Percentiles rank a stretch among this genome's conserved stretches.
phyloP scores from a whole-genome alignment of 1,140 invertebrate genomes.

The Aphelinus certus region DNA sequence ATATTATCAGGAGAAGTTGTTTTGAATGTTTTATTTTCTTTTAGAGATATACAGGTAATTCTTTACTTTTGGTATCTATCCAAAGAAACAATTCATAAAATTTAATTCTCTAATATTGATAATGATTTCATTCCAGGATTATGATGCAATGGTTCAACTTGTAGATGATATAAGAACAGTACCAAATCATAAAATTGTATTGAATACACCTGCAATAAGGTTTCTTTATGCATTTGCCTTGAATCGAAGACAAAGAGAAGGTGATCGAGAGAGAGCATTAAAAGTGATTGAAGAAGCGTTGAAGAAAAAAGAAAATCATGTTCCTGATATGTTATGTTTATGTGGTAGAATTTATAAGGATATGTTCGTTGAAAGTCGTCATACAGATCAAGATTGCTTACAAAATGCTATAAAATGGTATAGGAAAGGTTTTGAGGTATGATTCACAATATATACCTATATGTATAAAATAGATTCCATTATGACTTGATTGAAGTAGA shows the following conservation, averaged over 20 bases:
- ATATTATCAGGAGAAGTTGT: constrained; percentile 95
- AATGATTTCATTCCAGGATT: constrained; percentile 73
- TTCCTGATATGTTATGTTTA: constrained; percentile 97
- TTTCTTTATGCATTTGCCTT: constrained; percentile 97
- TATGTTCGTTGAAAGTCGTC: constrained; percentile 96
- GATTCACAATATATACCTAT: constrained; percentile 6
- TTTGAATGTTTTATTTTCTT: constrained; percentile 90
- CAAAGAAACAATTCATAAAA: background rate
- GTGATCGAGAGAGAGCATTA: constrained; percentile 93
- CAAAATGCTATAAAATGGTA: constrained; percentile 98
- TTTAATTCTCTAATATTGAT: too few species aligned
- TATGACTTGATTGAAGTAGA: background rate
- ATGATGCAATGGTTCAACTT: constrained; percentile 97
- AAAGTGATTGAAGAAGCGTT: constrained; percentile 90
- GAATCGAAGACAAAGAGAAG: constrained; percentile 92
- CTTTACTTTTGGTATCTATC: background rate
- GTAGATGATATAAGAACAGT: constrained; percentile 95
- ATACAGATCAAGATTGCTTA: constrained; percentile 88
- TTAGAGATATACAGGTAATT: constrained; percentile 85
- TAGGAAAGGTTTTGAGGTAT: constrained; percentile 90
- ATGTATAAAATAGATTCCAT: background rate
- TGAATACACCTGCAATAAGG: constrained; percentile 88
- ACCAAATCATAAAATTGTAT: constrained; percentile 89
- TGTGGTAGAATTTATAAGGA: constrained; percentile 99
- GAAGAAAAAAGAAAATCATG: constrained; percentile 91